Percentiles rank a stretch among this genome's conserved stretches.
These are phyloP conservation scores for Euproctis similis DNA, from an alignment of 2,888 invertebrate genomes.

Conservation along the genomic window DNA sequence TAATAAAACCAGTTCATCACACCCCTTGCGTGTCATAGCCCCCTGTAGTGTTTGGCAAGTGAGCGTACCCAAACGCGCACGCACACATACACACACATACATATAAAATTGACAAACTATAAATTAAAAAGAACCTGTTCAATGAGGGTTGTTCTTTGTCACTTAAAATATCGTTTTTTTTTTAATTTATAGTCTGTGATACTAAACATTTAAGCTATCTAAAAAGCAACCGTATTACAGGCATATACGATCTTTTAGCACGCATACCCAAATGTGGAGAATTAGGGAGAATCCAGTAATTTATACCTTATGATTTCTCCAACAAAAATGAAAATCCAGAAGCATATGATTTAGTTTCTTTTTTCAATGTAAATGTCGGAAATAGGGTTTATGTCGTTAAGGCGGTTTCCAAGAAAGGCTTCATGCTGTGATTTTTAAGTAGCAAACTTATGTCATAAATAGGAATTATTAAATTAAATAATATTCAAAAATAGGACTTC, in stretches of 20 bases:
- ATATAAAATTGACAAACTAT: conserved; percentile 54
- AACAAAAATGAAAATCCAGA: conserved; percentile 20
- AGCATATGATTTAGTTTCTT: conserved; percentile 2
- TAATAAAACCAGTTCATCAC: conserved; percentile 41
- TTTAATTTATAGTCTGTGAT: conserved; percentile 22
- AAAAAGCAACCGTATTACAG: background rate
- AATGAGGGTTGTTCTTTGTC: conserved; percentile 53
- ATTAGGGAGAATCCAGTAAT: conserved; percentile 20
- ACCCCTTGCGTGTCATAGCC: conserved; percentile 55
- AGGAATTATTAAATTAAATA: no score
- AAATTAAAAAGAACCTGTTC: conserved; percentile 69
- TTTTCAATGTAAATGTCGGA: conserved; percentile 17
- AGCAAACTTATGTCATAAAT: conserved; percentile 15
- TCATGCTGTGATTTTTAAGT: conserved; percentile 22
- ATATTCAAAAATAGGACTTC: no score
- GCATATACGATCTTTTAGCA: conserved; percentile 1
- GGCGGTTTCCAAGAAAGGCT: conserved; percentile 17
- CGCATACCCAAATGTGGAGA: conserved; percentile 4
- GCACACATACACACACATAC: conserved; percentile 24
- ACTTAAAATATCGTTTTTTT: conserved; percentile 29
- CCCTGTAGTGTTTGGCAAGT: conserved; percentile 57
- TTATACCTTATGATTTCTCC: conserved; percentile 24
- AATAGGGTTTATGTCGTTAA: conserved; percentile 14
- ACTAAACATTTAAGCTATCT: conserved; percentile 5
- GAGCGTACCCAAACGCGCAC: conserved; percentile 31